A percentile compares a stretch with the other conserved stretches of the same genome.
phyloP scores from a whole-genome alignment of 2,888 invertebrate genomes.

The Cecidostiba fungosa region DNA sequence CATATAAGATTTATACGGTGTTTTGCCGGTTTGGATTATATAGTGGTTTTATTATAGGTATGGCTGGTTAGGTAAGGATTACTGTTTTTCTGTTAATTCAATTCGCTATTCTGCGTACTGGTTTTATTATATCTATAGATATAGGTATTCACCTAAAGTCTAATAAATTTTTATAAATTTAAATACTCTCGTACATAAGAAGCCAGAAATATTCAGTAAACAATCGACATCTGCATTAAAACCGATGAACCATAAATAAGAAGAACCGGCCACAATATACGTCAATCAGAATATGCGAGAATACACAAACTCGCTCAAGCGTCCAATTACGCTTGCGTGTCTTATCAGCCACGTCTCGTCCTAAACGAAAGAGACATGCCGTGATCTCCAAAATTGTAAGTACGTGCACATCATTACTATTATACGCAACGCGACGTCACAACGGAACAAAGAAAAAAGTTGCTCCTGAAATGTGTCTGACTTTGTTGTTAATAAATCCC shows the following conservation, averaged over 20 bases:
- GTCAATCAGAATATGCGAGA: neutral
- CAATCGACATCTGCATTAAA: neutral
- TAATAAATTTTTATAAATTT: too few relatives aligned
- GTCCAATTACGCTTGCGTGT: neutral
- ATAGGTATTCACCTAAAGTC: too few relatives aligned
- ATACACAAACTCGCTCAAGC: neutral
- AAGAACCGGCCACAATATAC: neutral
- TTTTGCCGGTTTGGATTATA: neutral
- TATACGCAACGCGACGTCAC: neutral
- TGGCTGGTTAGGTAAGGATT: neutral
- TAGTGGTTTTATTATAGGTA: neutral
- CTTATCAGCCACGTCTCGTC: neutral
- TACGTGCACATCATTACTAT: neutral
- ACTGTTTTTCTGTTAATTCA: too few relatives aligned
- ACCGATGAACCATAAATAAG: neutral
- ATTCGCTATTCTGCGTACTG: neutral
- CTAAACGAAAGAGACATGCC: neutral
- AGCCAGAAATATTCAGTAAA: neutral
- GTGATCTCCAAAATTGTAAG: neutral
- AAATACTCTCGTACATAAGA: too few relatives aligned
- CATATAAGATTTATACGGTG: constrained; percentile 11
- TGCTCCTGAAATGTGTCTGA: neutral
- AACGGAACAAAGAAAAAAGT: neutral
- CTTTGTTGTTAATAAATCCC: constrained; percentile 20
- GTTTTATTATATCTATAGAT: too few relatives aligned